A percentile compares a stretch with the other conserved stretches of the same genome.
Conservation (phyloP, 2,797 vertebrate species). For the Tiaroga cobitis region DNA sequence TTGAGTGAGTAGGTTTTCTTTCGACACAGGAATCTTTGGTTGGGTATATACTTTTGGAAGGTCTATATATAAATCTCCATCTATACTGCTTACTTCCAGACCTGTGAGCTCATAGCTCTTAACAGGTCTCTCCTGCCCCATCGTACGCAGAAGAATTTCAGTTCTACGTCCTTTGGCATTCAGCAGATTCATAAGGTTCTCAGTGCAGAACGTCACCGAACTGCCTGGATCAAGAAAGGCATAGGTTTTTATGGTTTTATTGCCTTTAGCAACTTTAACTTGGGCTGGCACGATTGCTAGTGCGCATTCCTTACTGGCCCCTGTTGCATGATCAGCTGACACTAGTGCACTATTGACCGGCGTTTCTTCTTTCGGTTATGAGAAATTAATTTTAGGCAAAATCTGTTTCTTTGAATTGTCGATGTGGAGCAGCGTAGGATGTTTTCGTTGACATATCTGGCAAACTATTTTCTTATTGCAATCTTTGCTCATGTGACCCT, state of each 20-base stretch:
- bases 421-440: conserved; percentile 21
- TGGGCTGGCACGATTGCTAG: conserved; percentile 19
- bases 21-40: neutral
- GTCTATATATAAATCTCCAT: neutral
- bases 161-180: neutral
- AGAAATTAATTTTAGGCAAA: no score
- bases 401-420: neutral
- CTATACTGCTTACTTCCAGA: neutral
- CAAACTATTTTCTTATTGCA: conserved; percentile 19
- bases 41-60: neutral
- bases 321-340: no score
- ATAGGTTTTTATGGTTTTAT: conserved; percentile 1
- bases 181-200: conserved; percentile 13
- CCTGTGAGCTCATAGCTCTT: neutral
- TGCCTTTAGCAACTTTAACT: conserved; percentile 23
- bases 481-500: conserved; percentile 38
- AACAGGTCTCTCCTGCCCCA: neutral
- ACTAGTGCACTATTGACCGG: no score
- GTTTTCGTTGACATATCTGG: conserved; percentile 4
- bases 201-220: conserved; percentile 36
- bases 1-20: neutral
- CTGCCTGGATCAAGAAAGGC: conserved; percentile 35
- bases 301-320: no score
- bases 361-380: neutral
- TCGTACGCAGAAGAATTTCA: neutral